Evolutionary conservation across 2,888 invertebrate genomes (phyloP), one percentile per base, ranked within the genome.

Genomic region (Xanthia togata): DNA sequence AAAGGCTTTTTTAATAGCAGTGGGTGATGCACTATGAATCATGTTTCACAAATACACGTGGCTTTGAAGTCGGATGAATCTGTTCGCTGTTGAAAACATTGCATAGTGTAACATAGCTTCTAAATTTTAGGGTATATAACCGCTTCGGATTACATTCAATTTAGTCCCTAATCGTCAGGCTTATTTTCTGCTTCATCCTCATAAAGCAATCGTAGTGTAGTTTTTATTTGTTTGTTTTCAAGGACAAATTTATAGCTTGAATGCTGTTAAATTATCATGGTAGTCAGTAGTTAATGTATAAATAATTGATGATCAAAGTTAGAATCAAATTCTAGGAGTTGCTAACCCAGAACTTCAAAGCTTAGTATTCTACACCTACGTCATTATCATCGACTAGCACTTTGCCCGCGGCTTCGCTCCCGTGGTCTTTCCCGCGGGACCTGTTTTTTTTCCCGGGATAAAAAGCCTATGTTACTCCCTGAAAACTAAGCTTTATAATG

Each of bases 1-100:
- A 88, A 82, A 73, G 82, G 26, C n/a, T 77, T 73, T 79, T 63
- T 79, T 83, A 47, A 55, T 26, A 64, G 64, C 62, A 76, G 59
- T 26, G 35, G 53, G 63, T 69, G 70, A 64, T 72, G 64, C 44
- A 38, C 77, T 23, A 31, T 78, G 77, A 70, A 67, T 73, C 68
- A 77, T 71, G 35, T 31, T 63, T 67, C 60, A 71, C 26, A 76
- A 70, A 78, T 44, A 59, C 70, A 78, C 83, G 57, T 68, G 68
- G 59, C 20, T 47, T 75, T 50, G 31, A 23, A 26, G 14, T 17
- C 23, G 2, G 14, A 53, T 14, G 14, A 8, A n/a, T 31, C 11
- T 41, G 14, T 8, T 6, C 17, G 4, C 44, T 68, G 14, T 47
- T 31, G 31, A 63, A 62, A 38, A 23, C 23, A 1, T 55, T 47